Conservation (phyloP, 2,888 invertebrate species). For the Drosophila lutescens region DNA sequence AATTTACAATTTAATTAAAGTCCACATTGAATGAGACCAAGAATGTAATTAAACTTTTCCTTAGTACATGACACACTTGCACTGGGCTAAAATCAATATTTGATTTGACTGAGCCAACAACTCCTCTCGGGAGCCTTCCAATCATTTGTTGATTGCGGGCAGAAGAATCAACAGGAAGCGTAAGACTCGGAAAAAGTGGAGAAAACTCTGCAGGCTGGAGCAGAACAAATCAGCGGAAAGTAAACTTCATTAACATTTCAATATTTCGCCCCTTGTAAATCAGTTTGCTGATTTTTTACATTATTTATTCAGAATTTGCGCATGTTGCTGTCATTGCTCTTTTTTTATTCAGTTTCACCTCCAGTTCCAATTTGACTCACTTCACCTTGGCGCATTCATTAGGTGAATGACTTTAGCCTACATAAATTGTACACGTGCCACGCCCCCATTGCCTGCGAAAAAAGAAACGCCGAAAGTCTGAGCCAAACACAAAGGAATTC, state of each 20-base stretch:
- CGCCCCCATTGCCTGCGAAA: constrained; percentile 13
- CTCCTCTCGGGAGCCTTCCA: constrained; percentile 1
- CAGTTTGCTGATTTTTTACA: constrained; percentile 40
- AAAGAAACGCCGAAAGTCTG: constrained; percentile 1
- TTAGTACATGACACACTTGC: constrained; percentile 7
- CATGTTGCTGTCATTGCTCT: constrained; percentile 74
- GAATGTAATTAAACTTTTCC: constrained; percentile 28
- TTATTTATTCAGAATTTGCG: constrained; percentile 78
- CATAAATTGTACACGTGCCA: constrained; percentile 59
- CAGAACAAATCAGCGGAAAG: constrained; percentile 57
- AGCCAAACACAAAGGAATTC: constrained; percentile 30
- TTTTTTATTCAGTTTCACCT: constrained; percentile 17
- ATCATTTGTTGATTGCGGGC: constrained; percentile 70
- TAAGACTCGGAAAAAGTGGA: not conserved
- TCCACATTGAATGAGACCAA: not conserved
- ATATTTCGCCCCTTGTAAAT: constrained; percentile 62
- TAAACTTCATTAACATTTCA: constrained; percentile 80
- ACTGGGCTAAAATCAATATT: constrained; percentile 34
- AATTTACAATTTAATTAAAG: not conserved
- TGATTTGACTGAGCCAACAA: constrained; percentile 24
- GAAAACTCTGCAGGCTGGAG: constrained; percentile 52
- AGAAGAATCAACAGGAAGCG: constrained; percentile 30
- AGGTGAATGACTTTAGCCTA: constrained; percentile 68
- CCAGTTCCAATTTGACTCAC: constrained; percentile 50
- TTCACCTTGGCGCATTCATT: constrained; percentile 74